These are phyloP conservation scores for Alauda arvensis DNA, from an alignment of 2,797 vertebrate genomes.

Conservation along the genomic window DNA sequence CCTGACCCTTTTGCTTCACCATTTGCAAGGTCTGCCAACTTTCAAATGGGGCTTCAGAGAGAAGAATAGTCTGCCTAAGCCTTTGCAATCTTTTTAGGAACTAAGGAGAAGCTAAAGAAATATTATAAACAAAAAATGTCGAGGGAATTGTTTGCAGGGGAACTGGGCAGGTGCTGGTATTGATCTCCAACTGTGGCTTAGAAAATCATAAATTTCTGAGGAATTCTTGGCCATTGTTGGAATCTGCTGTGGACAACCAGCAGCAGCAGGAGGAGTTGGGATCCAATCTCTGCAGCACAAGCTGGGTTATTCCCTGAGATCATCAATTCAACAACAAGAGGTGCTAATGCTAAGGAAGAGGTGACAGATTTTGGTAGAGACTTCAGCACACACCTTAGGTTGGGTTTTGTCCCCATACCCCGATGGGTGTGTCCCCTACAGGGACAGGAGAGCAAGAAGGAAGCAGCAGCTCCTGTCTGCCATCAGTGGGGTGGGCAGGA, in stretches of 20 bases:
- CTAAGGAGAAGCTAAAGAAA: neutral
- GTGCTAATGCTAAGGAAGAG: neutral
- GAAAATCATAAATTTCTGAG: neutral
- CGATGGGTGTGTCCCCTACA: too few species aligned
- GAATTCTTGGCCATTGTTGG: neutral
- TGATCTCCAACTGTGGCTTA: neutral
- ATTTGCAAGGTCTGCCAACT: neutral
- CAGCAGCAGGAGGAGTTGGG: accelerated
- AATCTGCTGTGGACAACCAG: neutral
- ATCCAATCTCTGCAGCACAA: neutral
- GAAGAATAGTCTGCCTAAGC: neutral
- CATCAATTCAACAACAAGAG: neutral
- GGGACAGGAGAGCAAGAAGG: neutral
- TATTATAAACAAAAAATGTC: neutral
- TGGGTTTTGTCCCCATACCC: neutral
- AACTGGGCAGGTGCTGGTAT: neutral
- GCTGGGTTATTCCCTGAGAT: neutral
- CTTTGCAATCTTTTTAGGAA: neutral
- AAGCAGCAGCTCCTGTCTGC: neutral
- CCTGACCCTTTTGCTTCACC: neutral
- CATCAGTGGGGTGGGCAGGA: neutral
- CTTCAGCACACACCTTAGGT: neutral
- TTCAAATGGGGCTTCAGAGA: neutral
- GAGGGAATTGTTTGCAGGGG: neutral
- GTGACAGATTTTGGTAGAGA: neutral